These are phyloP conservation scores for Amphipoea oculea DNA, from an alignment of 2,888 invertebrate species.

Conservation along the genomic window DNA sequence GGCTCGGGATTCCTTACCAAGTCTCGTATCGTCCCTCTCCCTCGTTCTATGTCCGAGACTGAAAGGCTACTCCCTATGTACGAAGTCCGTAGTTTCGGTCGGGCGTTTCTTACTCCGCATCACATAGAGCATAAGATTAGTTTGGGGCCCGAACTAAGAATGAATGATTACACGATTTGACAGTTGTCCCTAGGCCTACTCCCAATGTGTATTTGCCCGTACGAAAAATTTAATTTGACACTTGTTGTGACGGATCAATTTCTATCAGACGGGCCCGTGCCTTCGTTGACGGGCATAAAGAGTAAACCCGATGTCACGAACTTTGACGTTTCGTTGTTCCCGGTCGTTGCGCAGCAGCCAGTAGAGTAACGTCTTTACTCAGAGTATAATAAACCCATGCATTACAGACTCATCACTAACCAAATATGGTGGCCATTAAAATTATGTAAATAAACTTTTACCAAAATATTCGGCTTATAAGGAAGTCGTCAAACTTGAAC, in stretches of 20 bases:
- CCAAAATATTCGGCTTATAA: constrained; percentile 54
- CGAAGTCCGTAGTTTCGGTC: neutral
- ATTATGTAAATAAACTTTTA: constrained; percentile 65
- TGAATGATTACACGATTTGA: no score
- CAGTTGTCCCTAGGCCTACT: no score
- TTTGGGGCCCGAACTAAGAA: neutral
- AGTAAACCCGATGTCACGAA: neutral
- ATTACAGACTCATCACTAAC: constrained; percentile 34
- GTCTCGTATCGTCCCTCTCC: neutral
- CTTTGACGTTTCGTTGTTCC: neutral
- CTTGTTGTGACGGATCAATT: no score
- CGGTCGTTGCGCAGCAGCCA: neutral
- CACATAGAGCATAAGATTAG: neutral
- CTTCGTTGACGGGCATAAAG: neutral
- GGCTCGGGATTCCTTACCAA: neutral
- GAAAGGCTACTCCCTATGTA: neutral
- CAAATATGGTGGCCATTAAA: constrained; percentile 60
- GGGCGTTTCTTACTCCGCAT: neutral
- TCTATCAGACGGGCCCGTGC: no score
- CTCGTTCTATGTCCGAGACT: neutral
- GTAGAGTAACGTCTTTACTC: neutral
- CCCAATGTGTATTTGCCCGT: no score
- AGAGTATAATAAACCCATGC: constrained; percentile 30
- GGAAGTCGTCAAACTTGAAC: constrained; percentile 68
- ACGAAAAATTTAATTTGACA: no score